Evolutionary conservation across 1,140 invertebrate species (phyloP).

Genomic region (Drosophila trapezifrons): DNA sequence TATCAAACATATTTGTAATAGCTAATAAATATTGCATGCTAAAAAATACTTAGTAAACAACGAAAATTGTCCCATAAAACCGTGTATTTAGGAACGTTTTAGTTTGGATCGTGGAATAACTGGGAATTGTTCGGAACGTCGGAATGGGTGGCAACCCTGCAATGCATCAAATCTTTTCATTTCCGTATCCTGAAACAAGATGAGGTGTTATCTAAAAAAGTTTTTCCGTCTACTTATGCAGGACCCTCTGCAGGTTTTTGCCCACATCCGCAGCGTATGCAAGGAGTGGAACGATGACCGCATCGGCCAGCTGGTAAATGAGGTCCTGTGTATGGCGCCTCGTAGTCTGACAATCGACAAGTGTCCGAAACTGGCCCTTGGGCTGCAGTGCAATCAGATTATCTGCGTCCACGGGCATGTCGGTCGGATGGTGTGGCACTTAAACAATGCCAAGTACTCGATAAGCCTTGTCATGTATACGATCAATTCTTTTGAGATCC

Average conservation of each 20-base stretch:
- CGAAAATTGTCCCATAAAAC: background rate
- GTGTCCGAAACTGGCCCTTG: background rate
- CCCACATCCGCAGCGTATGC: background rate
- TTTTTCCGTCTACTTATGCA: slow-evolving; percentile 21
- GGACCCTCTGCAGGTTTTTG: background rate
- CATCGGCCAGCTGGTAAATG: slow-evolving; percentile 1
- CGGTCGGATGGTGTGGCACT: background rate
- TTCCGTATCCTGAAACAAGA: background rate
- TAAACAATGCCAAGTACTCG: slow-evolving; percentile 8
- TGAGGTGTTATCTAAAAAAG: slow-evolving; percentile 38
- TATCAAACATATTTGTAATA: too few species aligned
- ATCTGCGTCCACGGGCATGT: slow-evolving; percentile 4
- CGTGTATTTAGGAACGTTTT: too few species aligned
- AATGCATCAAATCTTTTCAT: background rate
- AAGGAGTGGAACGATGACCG: slow-evolving; percentile 9
- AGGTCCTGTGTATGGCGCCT: background rate
- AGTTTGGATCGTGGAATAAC: background rate
- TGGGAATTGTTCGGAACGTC: too few species aligned
- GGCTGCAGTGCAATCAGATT: background rate
- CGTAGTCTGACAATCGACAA: background rate
- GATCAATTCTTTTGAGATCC: slow-evolving; percentile 5
- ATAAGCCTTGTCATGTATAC: slow-evolving; percentile 40
- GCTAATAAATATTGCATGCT: too few species aligned
- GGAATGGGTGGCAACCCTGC: background rate
- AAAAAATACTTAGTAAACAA: too few species aligned